A percentile compares a stretch with the other conserved stretches of the same genome.
Evolutionary conservation across 2,888 invertebrate species (phyloP).

Genomic region (Polydrusus pterygomalis): DNA sequence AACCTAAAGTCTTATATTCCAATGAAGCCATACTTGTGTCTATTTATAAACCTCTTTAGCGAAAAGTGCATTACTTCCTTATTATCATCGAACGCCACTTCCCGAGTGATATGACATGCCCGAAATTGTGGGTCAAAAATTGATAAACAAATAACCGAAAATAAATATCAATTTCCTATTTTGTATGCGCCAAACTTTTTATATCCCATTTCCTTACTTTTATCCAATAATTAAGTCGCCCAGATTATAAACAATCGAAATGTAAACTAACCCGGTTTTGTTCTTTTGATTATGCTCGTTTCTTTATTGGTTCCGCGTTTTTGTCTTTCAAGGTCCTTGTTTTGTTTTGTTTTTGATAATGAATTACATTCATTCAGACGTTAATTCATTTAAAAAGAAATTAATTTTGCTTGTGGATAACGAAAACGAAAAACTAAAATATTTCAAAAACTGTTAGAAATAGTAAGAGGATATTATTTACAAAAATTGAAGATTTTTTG

Average conservation of each 20-base stretch:
- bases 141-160: constrained; percentile 22
- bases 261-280: constrained; percentile 29
- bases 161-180: constrained; percentile 10
- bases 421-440: no score
- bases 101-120: neutral
- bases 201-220: constrained; percentile 20
- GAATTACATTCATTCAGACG: no score
- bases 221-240: constrained; percentile 6
- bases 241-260: constrained; percentile 19
- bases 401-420: no score
- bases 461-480: no score
- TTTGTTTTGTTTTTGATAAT: constrained; percentile 6
- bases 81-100: neutral
- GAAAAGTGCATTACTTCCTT: constrained; percentile 2
- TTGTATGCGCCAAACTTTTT: constrained; percentile 11
- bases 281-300: constrained; percentile 4
- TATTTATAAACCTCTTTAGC: no score
- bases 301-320: constrained; percentile 25
- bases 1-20: no score
- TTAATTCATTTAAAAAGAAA: no score
- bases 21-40: no score
- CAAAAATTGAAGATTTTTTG: no score
- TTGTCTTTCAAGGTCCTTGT: constrained; percentile 7
- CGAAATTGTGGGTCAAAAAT: neutral
- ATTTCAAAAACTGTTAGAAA: no score